Base-by-base conservation (phyloP, 2,888 invertebrate genomes). In the Stenchaetothrips biformis region DNA sequence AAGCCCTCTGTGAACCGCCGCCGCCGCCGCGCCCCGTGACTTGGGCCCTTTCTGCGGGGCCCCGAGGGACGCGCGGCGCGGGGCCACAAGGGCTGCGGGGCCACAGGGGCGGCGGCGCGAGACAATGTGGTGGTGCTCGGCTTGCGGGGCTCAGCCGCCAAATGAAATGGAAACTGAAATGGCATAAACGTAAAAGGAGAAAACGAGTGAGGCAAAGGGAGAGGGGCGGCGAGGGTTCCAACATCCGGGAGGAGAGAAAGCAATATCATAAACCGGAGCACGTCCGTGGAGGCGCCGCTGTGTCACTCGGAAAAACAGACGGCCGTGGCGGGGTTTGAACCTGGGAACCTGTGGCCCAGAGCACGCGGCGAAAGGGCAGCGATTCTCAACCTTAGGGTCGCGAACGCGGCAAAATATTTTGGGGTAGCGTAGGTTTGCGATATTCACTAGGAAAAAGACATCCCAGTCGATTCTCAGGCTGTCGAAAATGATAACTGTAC, bases 151-250 rank as follows among this genome's bases (percentile, higher is more conserved):
- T 74, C 67, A 74, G 67, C 11, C 67, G 67, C 67, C 67, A 74
- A 74, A 74, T 74, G 67, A 74, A 74, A 74, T 74, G 67, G 67
- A 74, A 74, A 74, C 67, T 74, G 67, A 25, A 74, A 74, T 74
- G 67, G 67, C 67, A 74, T 74, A 74, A 74, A 74, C 67, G 67
- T 74, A 74, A 74, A 74, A 74, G 67, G 67, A 21, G 67, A 25
- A 74, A 37, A 74, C 21, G 25, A 74, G 59, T 59, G 67, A 67
- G 67, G 21, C n/a, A 67, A 21, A 67, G 67, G 21, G 67, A 67
- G n/a, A 4, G 67, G 9, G 67, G 7, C n/a, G 9, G 67, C 18
- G n/a, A 67, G 6, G 21, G 67, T 4, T 37, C 2, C 37, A 4
- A 67, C 8, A 67, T 21, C 18, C 53, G 25, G 25, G 25, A 25